Evolutionary conservation across 2,888 invertebrate genomes (phyloP).

Genomic region (Mechanitis messenoides): DNA sequence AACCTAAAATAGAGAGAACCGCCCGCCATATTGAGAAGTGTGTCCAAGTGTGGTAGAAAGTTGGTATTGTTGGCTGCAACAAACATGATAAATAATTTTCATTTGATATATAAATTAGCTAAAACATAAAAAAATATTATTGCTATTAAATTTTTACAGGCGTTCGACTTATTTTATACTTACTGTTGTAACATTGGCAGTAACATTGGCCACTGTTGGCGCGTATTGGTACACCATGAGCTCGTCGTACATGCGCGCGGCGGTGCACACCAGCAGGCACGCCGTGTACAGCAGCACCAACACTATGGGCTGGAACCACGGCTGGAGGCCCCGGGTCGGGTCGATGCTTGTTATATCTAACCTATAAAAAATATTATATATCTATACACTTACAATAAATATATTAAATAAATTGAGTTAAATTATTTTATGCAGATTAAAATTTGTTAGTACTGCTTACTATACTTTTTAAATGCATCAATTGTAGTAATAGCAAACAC

Average conservation of each 20-base stretch:
- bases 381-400: not conserved
- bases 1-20: constrained; percentile 74
- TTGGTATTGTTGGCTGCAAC: constrained; percentile 71
- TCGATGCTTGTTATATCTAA: constrained; percentile 63
- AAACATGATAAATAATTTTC: constrained; percentile 3
- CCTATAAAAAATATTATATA: constrained; percentile 36
- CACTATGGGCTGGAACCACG: constrained; percentile 68
- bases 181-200: constrained; percentile 56
- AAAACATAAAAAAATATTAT: not conserved
- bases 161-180: constrained; percentile 33
- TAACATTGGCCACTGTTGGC: constrained; percentile 49
- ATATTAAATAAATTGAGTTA: not conserved
- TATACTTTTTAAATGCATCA: no score
- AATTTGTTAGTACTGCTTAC: no score
- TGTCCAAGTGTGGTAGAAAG: constrained; percentile 77
- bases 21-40: constrained; percentile 79
- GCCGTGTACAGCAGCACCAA: constrained; percentile 64
- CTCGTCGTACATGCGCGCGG: constrained; percentile 68
- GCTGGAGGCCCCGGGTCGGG: constrained; percentile 55
- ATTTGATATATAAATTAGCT: not conserved
- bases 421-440: no score
- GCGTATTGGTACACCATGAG: constrained; percentile 70
- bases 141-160: constrained; percentile 6
- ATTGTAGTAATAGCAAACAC: no score
- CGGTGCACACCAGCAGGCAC: constrained; percentile 61